phyloP scores from a whole-genome alignment of 1,140 invertebrate species.

The Planococcus citri region DNA sequence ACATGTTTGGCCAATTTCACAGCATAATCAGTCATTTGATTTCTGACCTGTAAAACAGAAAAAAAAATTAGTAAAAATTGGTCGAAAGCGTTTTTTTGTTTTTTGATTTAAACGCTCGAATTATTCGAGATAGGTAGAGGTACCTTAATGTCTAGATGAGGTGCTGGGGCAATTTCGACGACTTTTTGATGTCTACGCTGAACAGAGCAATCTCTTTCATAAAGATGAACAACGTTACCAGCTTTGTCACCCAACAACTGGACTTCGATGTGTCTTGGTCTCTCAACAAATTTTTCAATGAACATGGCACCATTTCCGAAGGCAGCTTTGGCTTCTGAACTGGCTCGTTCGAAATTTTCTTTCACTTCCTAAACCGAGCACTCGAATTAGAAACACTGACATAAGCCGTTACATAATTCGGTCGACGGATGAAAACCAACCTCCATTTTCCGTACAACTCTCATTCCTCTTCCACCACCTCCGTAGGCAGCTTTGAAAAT shows the following conservation, averaged over 20 bases:
- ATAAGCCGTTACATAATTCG: neutral
- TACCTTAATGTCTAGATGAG: slow-evolving; percentile 56
- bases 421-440: slow-evolving; percentile 36
- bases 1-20: slow-evolving; percentile 81
- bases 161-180: slow-evolving; percentile 97
- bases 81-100: too few species aligned
- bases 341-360: slow-evolving; percentile 82
- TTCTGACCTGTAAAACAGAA: slow-evolving; percentile 47
- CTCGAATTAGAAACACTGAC: too few species aligned
- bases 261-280: slow-evolving; percentile 96
- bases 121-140: neutral
- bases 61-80: neutral
- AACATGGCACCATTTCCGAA: slow-evolving; percentile 99
- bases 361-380: slow-evolving; percentile 62
- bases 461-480: slow-evolving; percentile 96
- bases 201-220: slow-evolving; percentile 96
- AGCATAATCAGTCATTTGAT: slow-evolving; percentile 83
- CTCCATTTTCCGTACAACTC: slow-evolving; percentile 84
- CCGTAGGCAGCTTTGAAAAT: slow-evolving; percentile 99
- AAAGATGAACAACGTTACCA: slow-evolving; percentile 94
- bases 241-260: slow-evolving; percentile 89
- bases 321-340: slow-evolving; percentile 85
- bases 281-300: slow-evolving; percentile 96
- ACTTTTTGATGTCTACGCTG: slow-evolving; percentile 96
- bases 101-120: neutral